Base-by-base conservation (phyloP, 1,140 invertebrate species). In the Rhopalosiphum padi region DNA sequence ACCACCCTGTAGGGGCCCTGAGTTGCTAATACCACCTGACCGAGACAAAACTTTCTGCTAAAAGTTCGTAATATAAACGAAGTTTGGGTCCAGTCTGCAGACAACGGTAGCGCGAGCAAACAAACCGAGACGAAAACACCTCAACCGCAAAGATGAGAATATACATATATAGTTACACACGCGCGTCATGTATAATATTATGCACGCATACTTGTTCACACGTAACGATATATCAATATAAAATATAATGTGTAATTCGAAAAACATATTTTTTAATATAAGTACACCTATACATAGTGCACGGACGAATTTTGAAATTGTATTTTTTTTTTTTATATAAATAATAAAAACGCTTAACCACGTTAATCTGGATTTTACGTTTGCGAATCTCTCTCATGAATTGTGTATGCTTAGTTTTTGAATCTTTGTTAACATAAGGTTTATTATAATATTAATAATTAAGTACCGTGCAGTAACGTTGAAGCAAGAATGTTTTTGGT, bases 21-120 rank as follows among this genome's bases (percentile, higher is more conserved):
- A 88, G 87, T 35, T 51, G 46, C 46, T 88, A 88, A 89, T 89
- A 55, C 35, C 51, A 55, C 46, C 48, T 55, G 88, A 89, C 88
- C 88, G 35, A 89, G 23, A 55, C 46, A 53, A 88, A 88, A 88
- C 87, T 88, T 88, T 88, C 46, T 9, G n/a, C 46, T 35, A 53
- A 87, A 88, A 88, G 46, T 88, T 88, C n/a, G 46, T 4, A 88
- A 53, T 88, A 88, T 88, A n/a, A 88, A 53, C 87, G 87, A 88
- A 88, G 46, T 88, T 88, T 35, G n/a, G 87, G 87, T 88, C 87
- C 87, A 51, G 87, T 88, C 46, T 35, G 46, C 87, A 35, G 87
- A 53, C 46, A 48, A 51, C 87, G 46, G 46, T n/a, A 22, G 46
- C 30, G 25, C 6, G n/a, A 22, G 30, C 87, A 48, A 88, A 51